Evolutionary conservation across 35 echinoderm and acorn worm genomes (phyloP), one percentile per base, ranked within the genome.

Genomic region (Ophioderma brevispina): DNA sequence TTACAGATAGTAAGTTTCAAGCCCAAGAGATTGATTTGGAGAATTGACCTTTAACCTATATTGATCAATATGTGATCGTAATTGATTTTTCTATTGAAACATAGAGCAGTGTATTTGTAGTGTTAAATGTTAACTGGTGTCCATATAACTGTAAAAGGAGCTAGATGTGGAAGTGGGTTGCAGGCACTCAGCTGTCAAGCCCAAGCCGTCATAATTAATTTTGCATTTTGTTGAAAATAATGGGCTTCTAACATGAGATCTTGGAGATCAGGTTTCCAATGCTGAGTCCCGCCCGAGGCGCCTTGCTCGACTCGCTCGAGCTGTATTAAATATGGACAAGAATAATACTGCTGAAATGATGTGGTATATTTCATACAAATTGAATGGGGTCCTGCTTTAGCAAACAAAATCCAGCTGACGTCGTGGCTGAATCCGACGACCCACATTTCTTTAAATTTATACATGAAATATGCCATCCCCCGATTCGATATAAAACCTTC

Each of bases 181-280:
- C 10, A 70, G 59, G 59, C 59, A 70, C 23, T 2, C 15, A 25
- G 3, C 59, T 70, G 59, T 70, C 59, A 70, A 70, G 28, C 17
- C 59, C 59, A 70, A 70, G 59, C 59, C 28, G 28, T 70, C 59
- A 70, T 70, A 70, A 70, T 70, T 70, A 70, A 70, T 70, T 70
- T 70, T 70, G 59, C 59, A 70, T 70, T 70, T 70, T 70, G 59
- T 70, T 70, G 59, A 70, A 70, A 70, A 70, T 70, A 70, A 70
- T 70, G 59, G 59, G 59, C 59, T 70, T 70, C 59, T 70, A 70
- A 70, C 59, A 70, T 70, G 59, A 18, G 59, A 70, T 70, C 59
- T 70, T 18, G 59, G 59, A 70, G 59, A 70, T 70, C 59, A 70
- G 59, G 28, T 70, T 17, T n/a, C 46, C 46, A 70, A 70, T 70